Base-by-base conservation (phyloP, 2,113 vertebrate species). In the Aptenodytes patagonicus region DNA sequence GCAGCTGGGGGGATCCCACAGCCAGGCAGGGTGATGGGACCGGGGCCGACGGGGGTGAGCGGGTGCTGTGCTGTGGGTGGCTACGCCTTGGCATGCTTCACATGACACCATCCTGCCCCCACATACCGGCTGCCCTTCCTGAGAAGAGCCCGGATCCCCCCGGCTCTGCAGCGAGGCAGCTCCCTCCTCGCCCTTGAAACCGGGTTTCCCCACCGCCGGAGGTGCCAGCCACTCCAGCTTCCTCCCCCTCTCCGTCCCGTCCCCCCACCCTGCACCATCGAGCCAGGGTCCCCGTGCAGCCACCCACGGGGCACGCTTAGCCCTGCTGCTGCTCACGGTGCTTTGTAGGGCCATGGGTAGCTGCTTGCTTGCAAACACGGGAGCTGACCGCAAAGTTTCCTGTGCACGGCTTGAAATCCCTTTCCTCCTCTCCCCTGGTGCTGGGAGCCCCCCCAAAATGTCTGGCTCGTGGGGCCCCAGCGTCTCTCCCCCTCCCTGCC, bases 1-100 rank as follows among this genome's bases (percentile, higher is more conserved):
- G 71, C 25, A 46, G 25, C 8, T 1, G 2, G 28, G 44, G 34
- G 25, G 4, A 9, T 47, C 34, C 46, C 24, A 57, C 47, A 85
- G 57, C 61, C 38, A 1, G 22, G 55, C 66, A 52, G 68, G 31
- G 25, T 1, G 29, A 38, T 34, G 76, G 34, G 15, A 12, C 13
- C 0, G 2, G 47, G 57, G 6, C 17, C 2, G 2, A 9, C 2
- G 11, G 16, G n/a, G n/a, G 13, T 26, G 54, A 40, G 54, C 1
- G 34, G 51, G 49, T 83, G 77, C 44, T 1, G 4, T 82, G 82
- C 22, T 0, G 2, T 78, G 91, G 46, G 87, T 49, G 81, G 40
- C 69, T 42, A 7, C 2, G 24, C 77, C 82, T 65, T 3, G 2
- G 51, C 60, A 38, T 6, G 4, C 83, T 71, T 60, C 32, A 12